Conservation (phyloP, 2,113 vertebrate genomes). For the Camarhynchus parvulus region DNA sequence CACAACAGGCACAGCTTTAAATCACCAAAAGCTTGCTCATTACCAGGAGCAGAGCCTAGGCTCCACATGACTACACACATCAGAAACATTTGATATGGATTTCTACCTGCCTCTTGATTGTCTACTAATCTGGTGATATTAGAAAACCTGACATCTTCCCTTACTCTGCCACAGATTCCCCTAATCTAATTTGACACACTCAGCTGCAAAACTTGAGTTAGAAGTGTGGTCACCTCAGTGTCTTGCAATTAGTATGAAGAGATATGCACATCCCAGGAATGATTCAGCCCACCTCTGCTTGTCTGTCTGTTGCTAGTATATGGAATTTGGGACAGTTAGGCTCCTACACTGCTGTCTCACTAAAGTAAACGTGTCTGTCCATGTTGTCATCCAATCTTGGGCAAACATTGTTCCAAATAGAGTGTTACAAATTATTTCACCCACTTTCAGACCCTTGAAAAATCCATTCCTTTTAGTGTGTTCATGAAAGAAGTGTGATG, state of each 20-base stretch:
- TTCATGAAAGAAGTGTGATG: not conserved
- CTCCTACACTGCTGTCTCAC: not conserved
- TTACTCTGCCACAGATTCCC: not conserved
- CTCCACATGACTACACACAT: not conserved
- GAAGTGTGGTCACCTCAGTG: not conserved
- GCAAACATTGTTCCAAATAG: not conserved
- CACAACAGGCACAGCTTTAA: not conserved
- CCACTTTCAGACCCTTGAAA: not conserved
- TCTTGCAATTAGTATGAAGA: not conserved
- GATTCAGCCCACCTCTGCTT: not conserved
- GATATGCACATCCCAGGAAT: not conserved
- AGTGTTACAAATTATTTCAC: not conserved
- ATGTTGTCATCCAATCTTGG: not conserved
- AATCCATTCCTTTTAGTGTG: not conserved
- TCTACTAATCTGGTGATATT: not conserved
- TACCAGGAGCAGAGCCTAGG: not conserved
- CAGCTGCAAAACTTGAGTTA: not conserved
- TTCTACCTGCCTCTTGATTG: not conserved
- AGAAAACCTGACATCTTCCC: not conserved
- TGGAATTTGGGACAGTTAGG: not conserved
- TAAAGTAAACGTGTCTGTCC: not conserved
- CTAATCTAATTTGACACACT: not conserved
- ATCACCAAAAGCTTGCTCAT: not conserved
- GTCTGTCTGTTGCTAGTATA: not conserved
- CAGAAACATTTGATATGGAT: not conserved